Conservation (phyloP, 2,113 vertebrate genomes). For the Euleptes europaea region DNA sequence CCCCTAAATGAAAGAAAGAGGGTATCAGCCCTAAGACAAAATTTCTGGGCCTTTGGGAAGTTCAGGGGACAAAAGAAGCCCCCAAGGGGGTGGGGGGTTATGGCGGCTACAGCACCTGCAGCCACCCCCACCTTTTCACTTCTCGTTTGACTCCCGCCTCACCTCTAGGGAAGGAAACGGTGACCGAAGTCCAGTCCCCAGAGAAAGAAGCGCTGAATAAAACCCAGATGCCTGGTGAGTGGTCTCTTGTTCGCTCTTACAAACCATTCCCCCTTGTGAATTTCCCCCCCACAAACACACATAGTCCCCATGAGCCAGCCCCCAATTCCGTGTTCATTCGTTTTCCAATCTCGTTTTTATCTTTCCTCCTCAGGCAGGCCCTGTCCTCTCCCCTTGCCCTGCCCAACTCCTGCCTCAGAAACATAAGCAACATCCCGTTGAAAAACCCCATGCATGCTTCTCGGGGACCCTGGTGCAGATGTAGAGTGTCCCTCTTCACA, state of each 20-base stretch:
- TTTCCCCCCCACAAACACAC: too few relatives aligned
- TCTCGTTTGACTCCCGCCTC: background rate
- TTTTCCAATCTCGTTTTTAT: background rate
- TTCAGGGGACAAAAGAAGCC: too few relatives aligned
- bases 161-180: conserved; percentile 51
- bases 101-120: too few relatives aligned
- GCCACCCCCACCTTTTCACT: background rate
- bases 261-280: background rate
- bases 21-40: background rate
- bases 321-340: too few relatives aligned
- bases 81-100: too few relatives aligned
- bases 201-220: conserved; percentile 60
- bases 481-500: background rate
- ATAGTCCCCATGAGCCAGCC: background rate
- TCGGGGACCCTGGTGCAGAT: background rate
- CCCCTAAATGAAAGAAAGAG: background rate
- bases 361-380: background rate
- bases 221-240: conserved; percentile 57
- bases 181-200: conserved; percentile 12
- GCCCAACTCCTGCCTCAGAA: background rate
- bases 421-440: background rate
- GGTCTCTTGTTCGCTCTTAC: background rate
- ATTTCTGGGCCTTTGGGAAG: background rate
- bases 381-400: background rate
- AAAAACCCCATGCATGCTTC: background rate